phyloP scores from a whole-genome alignment of 2,797 vertebrate genomes.

The Denticeps clupeoides region DNA sequence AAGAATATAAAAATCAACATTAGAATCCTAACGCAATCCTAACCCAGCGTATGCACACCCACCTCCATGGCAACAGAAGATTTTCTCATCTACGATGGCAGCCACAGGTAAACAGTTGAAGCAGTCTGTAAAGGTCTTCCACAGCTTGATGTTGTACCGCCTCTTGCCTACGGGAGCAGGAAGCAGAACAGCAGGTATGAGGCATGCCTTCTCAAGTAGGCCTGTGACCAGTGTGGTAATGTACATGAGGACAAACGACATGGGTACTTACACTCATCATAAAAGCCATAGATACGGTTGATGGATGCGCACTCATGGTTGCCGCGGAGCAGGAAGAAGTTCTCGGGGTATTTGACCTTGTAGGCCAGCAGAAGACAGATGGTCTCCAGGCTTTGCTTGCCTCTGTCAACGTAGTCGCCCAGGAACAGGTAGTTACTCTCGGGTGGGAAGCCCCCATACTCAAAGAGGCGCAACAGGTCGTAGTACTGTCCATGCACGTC shows the following conservation, averaged over 20 bases:
- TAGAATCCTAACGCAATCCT: too few relatives aligned
- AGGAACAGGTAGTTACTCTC: constrained; percentile 73
- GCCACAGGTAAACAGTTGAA: constrained; percentile 96
- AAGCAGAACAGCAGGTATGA: too few relatives aligned
- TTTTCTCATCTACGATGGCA: constrained; percentile 82
- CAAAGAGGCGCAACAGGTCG: constrained; percentile 67
- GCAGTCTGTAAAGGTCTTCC: constrained; percentile 97
- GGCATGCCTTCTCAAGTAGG: too few relatives aligned
- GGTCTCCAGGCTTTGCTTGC: constrained; percentile 71
- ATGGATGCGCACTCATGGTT: constrained; percentile 73
- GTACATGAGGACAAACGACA: not conserved
- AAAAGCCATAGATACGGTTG: constrained; percentile 74
- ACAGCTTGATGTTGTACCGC: constrained; percentile 93
- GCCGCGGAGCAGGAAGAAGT: constrained; percentile 69
- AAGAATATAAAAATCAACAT: too few relatives aligned
- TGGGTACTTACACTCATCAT: constrained; percentile 63
- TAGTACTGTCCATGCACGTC: constrained; percentile 74
- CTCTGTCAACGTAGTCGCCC: constrained; percentile 69
- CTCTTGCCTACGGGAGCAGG: constrained; percentile 69
- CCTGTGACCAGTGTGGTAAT: not conserved
- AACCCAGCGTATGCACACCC: not conserved
- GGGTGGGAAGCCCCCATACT: constrained; percentile 70
- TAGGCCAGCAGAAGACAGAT: constrained; percentile 69
- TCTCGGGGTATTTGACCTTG: constrained; percentile 73
- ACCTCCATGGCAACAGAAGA: constrained; percentile 74